Base-by-base conservation (phyloP, 2,888 invertebrate genomes). In the Cantharis nigra region DNA sequence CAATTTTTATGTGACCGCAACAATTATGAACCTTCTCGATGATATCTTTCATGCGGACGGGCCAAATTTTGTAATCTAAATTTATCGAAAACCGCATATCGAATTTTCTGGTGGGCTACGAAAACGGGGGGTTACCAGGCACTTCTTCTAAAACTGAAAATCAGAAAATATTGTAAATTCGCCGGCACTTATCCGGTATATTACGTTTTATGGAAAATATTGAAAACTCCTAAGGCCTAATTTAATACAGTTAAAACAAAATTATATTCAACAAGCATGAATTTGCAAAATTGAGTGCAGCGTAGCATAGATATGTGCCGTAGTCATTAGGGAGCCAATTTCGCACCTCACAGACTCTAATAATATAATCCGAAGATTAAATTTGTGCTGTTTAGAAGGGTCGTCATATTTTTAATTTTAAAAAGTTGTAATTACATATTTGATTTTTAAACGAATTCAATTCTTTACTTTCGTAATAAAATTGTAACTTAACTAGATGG, bases 271-370 rank as follows among this genome's bases (percentile, higher is more conserved):
- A 70, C 73, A 72, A 73, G 72, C 70, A 73, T 49, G 71, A 73
- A 79, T 73, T 73, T 77, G 73, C 69, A 79, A 77, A 78, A 78
- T 75, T 78, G 72, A 78, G 74, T 79, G 75, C 77, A 79, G 75
- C 75, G 74, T 75, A 73, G 74, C 79, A 78, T 75, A 75, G 72
- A 77, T 80, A 75, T 74, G 72, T 72, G 76, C 79, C 77, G 80
- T 74, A 83, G 82, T 83, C 84, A 85, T 85, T 85, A 85, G 83
- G 78, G 83, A 84, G 84, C 84, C 85, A 86, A 86, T 86, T 86
- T 86, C 86, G 85, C 86, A 86, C 86, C 84, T 85, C 86, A 83
- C 83, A 82, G 83, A 84, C 83, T 84, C 84, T 86, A 86, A 86
- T 85, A 84, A 83, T 84, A 82, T 85, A 85, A 85, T 83, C 82